Base-by-base conservation (phyloP, 2,797 vertebrate species). In the Thalassophryne amazonica region DNA sequence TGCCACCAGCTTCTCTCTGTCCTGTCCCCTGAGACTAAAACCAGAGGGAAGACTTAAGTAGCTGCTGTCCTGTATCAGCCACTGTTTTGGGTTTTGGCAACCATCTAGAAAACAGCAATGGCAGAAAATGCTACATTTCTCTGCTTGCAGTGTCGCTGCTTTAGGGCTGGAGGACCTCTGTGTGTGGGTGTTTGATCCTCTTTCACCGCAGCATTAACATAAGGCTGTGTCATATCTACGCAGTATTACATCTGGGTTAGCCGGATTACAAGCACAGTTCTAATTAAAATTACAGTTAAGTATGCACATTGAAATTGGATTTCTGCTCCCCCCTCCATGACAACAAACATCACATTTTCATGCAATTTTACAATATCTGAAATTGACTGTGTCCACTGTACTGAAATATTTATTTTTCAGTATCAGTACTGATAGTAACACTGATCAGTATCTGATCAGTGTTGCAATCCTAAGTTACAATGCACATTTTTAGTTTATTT, bases 31-130 rank as follows among this genome's bases (percentile, higher is more conserved):
- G 10, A 20, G 36, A 20, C 10, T 37, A 45, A 51, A 41, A 25
- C 20, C 27, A 16, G 19, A 21, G 12, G 48, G 45, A 37, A 49
- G 13, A 27, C 25, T 33, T 35, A 13, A 32, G 28, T 15, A 48
- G 57, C 51, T 40, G 38, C 19, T 13, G 4, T 13, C 14, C 4
- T 17, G 23, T 3, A 1, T 13, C 16, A 24, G 21, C n/a, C 20
- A 22, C 45, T 14, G 25, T 42, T 54, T 49, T 11, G 4, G 19
- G 25, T 46, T 19, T 40, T 54, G 53, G 30, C 61, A 45, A 41
- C 48, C 60, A 51, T 57, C 52, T 40, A 15, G 40, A 27, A 45
- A 43, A 33, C 33, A 8, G 36, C 4, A 7, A 17, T 36, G 17
- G 12, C 15, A 48, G 27, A 17, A 18, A 23, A n/a, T n/a, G n/a